Evolutionary conservation across 2,888 invertebrate species (phyloP).

Genomic region (Julus scanicus): DNA sequence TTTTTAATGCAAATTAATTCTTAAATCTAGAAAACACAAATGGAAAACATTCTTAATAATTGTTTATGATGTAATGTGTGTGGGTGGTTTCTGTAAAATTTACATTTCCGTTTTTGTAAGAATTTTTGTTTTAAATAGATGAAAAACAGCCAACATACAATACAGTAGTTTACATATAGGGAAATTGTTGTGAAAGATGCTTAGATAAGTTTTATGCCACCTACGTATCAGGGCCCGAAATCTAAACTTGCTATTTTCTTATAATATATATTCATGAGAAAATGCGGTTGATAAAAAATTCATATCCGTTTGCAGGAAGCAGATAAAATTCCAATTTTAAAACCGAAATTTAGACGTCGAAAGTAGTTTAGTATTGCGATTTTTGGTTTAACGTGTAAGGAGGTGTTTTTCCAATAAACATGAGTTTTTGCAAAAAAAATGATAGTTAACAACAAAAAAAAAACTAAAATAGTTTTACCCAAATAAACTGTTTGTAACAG

Average conservation of each 20-base stretch:
- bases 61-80: background rate
- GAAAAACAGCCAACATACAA: background rate
- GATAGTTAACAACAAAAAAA: too few species aligned
- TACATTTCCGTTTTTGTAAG: background rate
- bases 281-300: background rate
- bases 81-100: background rate
- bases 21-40: too few species aligned
- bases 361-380: background rate
- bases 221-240: background rate
- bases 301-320: background rate
- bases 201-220: background rate
- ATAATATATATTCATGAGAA: constrained; percentile 1
- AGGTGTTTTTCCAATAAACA: background rate
- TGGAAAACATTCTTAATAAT: too few species aligned
- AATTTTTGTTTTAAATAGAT: background rate
- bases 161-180: too few species aligned
- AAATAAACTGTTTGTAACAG: background rate
- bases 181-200: background rate
- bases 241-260: background rate
- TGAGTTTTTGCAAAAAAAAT: background rate
- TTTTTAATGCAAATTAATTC: too few species aligned
- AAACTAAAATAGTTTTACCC: background rate
- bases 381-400: background rate
- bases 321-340: too few species aligned
- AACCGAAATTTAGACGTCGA: too few species aligned